These are phyloP conservation scores for Colletes gigas DNA, from an alignment of 1,140 invertebrate species.

Conservation along the genomic window DNA sequence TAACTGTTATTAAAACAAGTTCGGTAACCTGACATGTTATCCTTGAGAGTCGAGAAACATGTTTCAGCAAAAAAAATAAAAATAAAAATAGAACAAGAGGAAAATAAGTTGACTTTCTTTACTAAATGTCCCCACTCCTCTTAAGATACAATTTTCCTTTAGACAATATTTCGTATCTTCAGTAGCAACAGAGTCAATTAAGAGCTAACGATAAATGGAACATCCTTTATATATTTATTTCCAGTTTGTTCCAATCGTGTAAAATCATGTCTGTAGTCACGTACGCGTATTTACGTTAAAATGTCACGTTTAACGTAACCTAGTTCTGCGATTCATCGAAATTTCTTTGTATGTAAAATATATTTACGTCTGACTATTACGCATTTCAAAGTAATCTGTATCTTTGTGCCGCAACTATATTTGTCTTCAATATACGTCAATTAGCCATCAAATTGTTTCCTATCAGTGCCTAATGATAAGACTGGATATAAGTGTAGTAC, in stretches of 20 bases:
- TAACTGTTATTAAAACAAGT: too few relatives aligned
- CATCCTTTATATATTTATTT: background rate
- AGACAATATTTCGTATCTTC: too few relatives aligned
- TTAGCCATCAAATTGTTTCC: background rate
- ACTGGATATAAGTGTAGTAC: slow-evolving; percentile 22
- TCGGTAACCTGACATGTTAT: too few relatives aligned
- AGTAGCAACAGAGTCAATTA: too few relatives aligned
- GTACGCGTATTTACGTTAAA: slow-evolving; percentile 33
- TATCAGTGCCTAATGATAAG: slow-evolving; percentile 29
- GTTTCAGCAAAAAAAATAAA: too few relatives aligned
- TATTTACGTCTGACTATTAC: slow-evolving; percentile 14
- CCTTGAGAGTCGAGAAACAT: too few relatives aligned
- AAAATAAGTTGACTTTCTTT: too few relatives aligned
- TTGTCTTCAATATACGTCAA: background rate
- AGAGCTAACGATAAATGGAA: too few relatives aligned
- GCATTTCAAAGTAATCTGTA: slow-evolving; percentile 13
- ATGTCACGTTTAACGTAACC: slow-evolving; percentile 12
- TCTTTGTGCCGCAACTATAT: too few relatives aligned
- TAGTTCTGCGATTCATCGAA: background rate
- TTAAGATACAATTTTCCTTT: too few relatives aligned
- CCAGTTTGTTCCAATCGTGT: background rate
- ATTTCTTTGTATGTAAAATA: slow-evolving; percentile 2
- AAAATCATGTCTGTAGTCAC: slow-evolving; percentile 46
- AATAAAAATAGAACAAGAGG: too few relatives aligned
- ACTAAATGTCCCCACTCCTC: too few relatives aligned